Evolutionary conservation across 2,797 vertebrate species (phyloP).

Genomic region (Zonotrichia albicollis): DNA sequence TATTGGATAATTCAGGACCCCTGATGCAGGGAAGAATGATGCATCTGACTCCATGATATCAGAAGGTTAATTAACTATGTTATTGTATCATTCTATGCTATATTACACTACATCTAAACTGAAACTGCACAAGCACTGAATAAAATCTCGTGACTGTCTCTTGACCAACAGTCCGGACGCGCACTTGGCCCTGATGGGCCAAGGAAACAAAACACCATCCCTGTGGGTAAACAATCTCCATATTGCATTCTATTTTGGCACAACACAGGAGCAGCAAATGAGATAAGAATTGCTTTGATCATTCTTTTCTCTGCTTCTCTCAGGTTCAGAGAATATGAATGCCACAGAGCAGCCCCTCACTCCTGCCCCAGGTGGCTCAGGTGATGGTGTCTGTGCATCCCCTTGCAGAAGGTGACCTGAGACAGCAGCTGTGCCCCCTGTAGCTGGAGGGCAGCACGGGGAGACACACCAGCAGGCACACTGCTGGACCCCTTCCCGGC

Average conservation of each 20-base stretch:
- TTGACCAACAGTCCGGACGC: too few relatives aligned
- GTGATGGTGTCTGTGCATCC: fast-evolving
- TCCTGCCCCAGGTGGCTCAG: neutral
- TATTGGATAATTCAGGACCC: neutral
- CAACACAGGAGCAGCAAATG: neutral
- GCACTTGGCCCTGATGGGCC: neutral
- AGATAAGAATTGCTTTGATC: neutral
- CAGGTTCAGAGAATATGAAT: neutral
- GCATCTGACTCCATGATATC: neutral
- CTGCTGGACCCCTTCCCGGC: neutral
- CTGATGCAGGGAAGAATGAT: neutral
- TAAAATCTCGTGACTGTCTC: neutral
- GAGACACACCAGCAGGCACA: neutral
- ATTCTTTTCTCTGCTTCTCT: neutral
- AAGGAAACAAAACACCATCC: neutral
- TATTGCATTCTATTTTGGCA: neutral
- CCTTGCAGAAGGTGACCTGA: neutral
- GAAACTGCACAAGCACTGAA: neutral
- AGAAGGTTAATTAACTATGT: neutral
- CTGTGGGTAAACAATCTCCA: neutral
- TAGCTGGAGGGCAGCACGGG: neutral
- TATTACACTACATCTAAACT: neutral
- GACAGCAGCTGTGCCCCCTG: neutral
- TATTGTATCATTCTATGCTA: neutral
- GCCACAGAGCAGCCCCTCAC: neutral